A percentile compares a stretch with the other conserved stretches of the same genome.
Conservation (phyloP, 2,113 vertebrate genomes). For the Pipra filicauda region DNA sequence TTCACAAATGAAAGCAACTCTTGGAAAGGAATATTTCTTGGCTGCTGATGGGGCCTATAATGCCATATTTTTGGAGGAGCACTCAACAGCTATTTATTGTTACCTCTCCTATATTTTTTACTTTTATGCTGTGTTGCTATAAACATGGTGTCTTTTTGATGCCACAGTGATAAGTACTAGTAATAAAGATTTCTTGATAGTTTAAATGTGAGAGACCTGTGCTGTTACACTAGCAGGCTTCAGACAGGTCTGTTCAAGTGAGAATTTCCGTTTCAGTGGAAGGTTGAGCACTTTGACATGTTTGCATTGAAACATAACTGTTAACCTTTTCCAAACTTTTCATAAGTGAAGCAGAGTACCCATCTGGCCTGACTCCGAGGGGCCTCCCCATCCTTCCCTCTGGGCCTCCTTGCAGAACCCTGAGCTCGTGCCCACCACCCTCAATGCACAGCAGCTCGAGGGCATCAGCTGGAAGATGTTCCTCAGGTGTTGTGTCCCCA, state of each 20-base stretch:
- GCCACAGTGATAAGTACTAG: too few relatives aligned
- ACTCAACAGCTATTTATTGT: neutral
- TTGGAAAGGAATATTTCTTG: neutral
- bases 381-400: neutral
- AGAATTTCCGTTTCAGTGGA: neutral
- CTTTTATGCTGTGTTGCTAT: neutral
- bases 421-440: rapidly evolving
- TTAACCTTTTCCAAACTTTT: neutral
- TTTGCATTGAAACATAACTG: neutral
- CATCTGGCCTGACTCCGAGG: neutral
- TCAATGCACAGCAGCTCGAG: rapidly evolving
- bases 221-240: neutral
- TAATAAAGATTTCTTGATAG: neutral
- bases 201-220: neutral
- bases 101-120: neutral
- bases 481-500: neutral
- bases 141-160: neutral
- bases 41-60: neutral
- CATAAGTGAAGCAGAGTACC: neutral
- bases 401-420: neutral
- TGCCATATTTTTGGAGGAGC: neutral
- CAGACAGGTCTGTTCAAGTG: neutral
- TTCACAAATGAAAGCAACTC: neutral
- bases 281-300: neutral
- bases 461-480: rapidly evolving